Percentiles rank a stretch among this genome's conserved stretches.
These are phyloP conservation scores for Geophilus truncorum DNA, from an alignment of 2,888 invertebrate species.

Conservation along the genomic window DNA sequence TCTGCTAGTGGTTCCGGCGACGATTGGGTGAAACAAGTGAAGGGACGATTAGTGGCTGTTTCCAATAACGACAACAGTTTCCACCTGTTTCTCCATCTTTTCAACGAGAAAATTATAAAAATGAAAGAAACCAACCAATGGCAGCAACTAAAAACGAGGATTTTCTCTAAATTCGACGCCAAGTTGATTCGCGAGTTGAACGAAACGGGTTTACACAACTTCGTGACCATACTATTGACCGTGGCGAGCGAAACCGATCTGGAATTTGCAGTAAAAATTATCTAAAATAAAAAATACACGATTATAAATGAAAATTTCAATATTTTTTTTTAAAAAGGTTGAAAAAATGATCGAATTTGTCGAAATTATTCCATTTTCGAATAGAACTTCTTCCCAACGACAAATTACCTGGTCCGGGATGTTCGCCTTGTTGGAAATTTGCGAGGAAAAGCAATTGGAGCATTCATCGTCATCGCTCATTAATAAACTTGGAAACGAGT, in stretches of 20 bases:
- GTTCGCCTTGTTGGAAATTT: neutral
- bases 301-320: too few relatives aligned
- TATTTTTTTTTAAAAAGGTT: too few relatives aligned
- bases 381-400: neutral
- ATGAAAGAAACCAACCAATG: neutral
- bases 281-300: neutral
- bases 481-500: neutral
- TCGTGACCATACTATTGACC: neutral
- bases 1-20: neutral
- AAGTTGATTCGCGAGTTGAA: neutral
- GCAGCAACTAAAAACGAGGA: neutral
- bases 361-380: neutral
- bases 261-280: neutral
- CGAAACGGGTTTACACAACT: constrained; percentile 8
- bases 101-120: neutral
- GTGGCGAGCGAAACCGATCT: neutral
- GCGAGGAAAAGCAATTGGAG: neutral
- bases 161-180: neutral
- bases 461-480: neutral
- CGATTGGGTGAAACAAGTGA: neutral
- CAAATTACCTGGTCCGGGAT: neutral
- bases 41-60: neutral
- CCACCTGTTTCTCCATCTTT: neutral
- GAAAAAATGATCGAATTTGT: neutral
- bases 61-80: neutral